A percentile compares a stretch with the other conserved stretches of the same genome.
These are phyloP conservation scores for Hydropsyche betteni DNA, from an alignment of 2,888 invertebrate species.

Conservation along the genomic window DNA sequence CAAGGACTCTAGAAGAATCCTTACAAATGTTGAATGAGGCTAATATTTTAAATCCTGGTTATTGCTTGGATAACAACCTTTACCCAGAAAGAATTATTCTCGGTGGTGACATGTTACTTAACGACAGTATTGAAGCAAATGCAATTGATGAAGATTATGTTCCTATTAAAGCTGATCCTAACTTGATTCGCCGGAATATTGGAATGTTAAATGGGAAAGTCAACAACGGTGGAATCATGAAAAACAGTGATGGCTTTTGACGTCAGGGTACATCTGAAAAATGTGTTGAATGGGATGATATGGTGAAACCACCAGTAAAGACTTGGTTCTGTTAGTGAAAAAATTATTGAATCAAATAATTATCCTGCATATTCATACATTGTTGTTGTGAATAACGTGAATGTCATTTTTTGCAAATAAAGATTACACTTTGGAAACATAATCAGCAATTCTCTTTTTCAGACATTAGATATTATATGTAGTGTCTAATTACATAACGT, in stretches of 20 bases:
- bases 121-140: conserved; percentile 59
- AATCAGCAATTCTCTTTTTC: too few relatives aligned
- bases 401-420: too few relatives aligned
- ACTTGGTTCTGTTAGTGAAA: conserved; percentile 63
- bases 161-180: conserved; percentile 55
- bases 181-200: conserved; percentile 34
- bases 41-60: conserved; percentile 57
- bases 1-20: conserved; percentile 61
- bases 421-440: too few relatives aligned
- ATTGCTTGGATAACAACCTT: conserved; percentile 56
- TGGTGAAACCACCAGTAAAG: conserved; percentile 59
- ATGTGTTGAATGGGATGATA: conserved; percentile 60
- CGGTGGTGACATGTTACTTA: conserved; percentile 51
- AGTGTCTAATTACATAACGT: too few relatives aligned
- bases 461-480: too few relatives aligned
- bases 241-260: conserved; percentile 34
- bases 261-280: conserved; percentile 60
- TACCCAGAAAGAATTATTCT: conserved; percentile 38
- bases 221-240: conserved; percentile 42
- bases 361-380: too few relatives aligned
- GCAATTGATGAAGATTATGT: conserved; percentile 64
- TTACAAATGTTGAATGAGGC: conserved; percentile 64
- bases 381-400: too few relatives aligned
- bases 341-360: neutral
- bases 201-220: conserved; percentile 42